Evolutionary conservation across 2,888 invertebrate species (phyloP), one percentile per base, ranked within the genome.

Genomic region (Orthosia gracilis): DNA sequence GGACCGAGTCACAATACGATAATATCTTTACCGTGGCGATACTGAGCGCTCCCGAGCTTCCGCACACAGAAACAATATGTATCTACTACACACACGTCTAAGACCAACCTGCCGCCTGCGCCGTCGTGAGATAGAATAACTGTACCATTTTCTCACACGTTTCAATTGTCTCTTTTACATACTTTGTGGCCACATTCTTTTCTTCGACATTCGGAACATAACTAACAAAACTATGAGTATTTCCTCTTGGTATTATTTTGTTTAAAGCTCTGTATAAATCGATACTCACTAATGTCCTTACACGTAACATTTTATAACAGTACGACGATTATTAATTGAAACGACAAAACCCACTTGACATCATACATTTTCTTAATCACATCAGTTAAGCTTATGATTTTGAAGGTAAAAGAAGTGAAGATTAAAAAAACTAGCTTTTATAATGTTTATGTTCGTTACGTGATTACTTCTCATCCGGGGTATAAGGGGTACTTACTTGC

Each of bases 391-490:
- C 40, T 64, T 65, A 66, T 76, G 55, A 55, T 47, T 54, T 65
- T 26, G 47, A 73, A 77, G 62, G 69, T 59, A 31, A 65, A 70
- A 70, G 15, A 71, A 50, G 23, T 49, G n/a, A n/a, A n/a, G 26
- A 71, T 67, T 57, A 59, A 74, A 73, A 78, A 50, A 52, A 70
- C 40, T 69, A 62, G 66, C 75, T 64, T 23, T 40, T 17, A 52
- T 68, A 68, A 74, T 68, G 26, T 58, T 71, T 52, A 63, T 21
- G 15, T 62, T 58, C 54, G 1, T 23, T 23, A 55, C 23, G 45
- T 63, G n/a, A 63, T 74, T 71, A 57, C n/a, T 69, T 68, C 49
- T 72, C 61, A 76, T 81, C 62, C 72, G 72, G 57, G 59, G 21
- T 59, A 13, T 50, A 52, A 21, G 5, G 4, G 13, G 21, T 65